phyloP scores from a whole-genome alignment of 30 jellyfish, hydroid and myxozoan species.

The Aurelia sp. region DNA sequence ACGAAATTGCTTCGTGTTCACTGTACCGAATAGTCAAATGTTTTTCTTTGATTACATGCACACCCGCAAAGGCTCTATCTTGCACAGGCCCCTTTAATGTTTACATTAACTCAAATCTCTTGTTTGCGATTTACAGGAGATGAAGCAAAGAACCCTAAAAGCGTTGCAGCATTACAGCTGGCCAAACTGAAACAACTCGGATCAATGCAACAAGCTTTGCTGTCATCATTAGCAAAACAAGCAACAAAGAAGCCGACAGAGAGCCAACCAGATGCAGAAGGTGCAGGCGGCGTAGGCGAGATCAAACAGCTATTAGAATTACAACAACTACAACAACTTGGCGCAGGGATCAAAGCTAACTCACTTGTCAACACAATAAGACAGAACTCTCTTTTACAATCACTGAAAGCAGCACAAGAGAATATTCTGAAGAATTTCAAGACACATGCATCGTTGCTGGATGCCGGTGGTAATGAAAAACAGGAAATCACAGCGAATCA shows the following conservation, averaged over 20 bases:
- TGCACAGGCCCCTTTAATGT: no score
- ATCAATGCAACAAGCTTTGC: conserved; percentile 79
- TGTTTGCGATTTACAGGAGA: not conserved
- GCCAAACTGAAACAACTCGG: conserved; percentile 79
- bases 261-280: conserved; percentile 17
- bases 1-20: no score
- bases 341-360: conserved; percentile 67
- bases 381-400: conserved; percentile 57
- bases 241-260: conserved; percentile 39
- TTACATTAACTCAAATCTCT: no score
- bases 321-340: conserved; percentile 63
- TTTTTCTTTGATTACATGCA: no score
- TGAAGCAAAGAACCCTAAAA: conserved; percentile 49
- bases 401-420: conserved; percentile 69
- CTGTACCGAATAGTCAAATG: no score
- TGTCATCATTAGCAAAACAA: conserved; percentile 70
- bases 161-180: conserved; percentile 67
- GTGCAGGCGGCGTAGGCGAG: conserved; percentile 40
- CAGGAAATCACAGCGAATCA: conserved; percentile 15
- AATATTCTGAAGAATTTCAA: conserved; percentile 28
- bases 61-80: no score
- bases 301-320: conserved; percentile 53
- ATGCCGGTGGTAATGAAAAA: conserved; percentile 1
- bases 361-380: conserved; percentile 39
- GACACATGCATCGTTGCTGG: conserved; percentile 22